Conservation (phyloP, 2,113 vertebrate species). For the Triplophysa dalaica region DNA sequence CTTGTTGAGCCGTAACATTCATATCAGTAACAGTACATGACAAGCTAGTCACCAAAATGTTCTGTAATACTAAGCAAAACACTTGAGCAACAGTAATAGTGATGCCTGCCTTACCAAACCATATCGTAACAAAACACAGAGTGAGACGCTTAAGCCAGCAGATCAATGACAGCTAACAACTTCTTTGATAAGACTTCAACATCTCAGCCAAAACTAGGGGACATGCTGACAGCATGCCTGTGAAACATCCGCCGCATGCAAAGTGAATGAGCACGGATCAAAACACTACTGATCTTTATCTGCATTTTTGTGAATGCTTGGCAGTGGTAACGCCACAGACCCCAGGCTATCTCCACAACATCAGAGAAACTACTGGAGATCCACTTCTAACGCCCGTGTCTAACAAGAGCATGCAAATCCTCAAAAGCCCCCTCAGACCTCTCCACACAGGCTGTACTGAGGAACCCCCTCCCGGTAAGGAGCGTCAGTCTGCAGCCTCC, state of each 20-base stretch:
- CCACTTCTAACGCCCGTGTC: slow-evolving; percentile 45
- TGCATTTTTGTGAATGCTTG: not conserved
- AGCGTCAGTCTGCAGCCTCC: slow-evolving; percentile 10
- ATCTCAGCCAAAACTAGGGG: not conserved
- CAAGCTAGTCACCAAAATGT: not conserved
- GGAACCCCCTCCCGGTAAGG: slow-evolving; percentile 40
- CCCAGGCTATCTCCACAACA: slow-evolving; percentile 38
- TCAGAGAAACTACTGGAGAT: slow-evolving; percentile 44
- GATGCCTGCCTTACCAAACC: not conserved
- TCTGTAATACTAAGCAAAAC: not conserved
- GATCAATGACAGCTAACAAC: slow-evolving; percentile 19
- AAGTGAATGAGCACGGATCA: not conserved
- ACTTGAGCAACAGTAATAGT: not conserved
- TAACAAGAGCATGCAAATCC: slow-evolving; percentile 44
- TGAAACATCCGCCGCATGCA: slow-evolving; percentile 6
- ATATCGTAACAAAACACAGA: not conserved
- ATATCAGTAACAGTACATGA: not conserved
- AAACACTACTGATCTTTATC: slow-evolving; percentile 18
- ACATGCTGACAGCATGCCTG: slow-evolving; percentile 12
- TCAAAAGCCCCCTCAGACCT: slow-evolving; percentile 45
- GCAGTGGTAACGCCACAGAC: slow-evolving; percentile 18
- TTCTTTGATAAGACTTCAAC: slow-evolving; percentile 2
- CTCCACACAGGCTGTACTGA: slow-evolving; percentile 4
- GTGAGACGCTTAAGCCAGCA: not conserved
- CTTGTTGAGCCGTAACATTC: not conserved